A percentile compares a stretch with the other conserved stretches of the same genome.
Conservation (phyloP, 2,797 vertebrate species). For the Rhincodon typus region DNA sequence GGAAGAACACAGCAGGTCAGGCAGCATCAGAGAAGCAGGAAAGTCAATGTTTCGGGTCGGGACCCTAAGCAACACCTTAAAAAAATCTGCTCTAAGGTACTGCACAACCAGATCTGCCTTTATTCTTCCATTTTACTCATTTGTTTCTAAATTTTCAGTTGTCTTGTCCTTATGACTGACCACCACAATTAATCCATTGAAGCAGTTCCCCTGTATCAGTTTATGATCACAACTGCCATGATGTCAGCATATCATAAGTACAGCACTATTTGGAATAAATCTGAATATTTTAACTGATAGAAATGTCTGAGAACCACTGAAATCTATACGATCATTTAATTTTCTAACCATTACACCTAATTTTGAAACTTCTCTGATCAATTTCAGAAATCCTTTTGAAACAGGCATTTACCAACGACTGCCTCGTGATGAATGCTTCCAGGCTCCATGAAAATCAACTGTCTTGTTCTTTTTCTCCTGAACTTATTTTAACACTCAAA, state of each 20-base stretch:
- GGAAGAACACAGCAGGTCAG: too few relatives aligned
- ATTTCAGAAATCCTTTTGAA: neutral
- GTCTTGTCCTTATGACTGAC: neutral
- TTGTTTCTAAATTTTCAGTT: neutral
- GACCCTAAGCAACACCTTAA: neutral
- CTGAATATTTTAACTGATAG: neutral
- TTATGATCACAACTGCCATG: neutral
- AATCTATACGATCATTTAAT: neutral
- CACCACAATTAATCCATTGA: neutral
- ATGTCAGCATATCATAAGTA: too few relatives aligned
- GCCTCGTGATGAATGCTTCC: neutral
- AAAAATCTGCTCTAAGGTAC: neutral
- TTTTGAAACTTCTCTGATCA: neutral
- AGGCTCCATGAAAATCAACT: neutral
- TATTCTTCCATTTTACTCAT: neutral
- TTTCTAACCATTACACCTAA: too few relatives aligned
- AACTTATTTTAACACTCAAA: neutral
- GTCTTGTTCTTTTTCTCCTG: neutral
- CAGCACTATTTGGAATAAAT: too few relatives aligned
- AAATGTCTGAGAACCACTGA: neutral
- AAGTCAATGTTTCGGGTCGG: too few relatives aligned
- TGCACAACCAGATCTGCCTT: neutral
- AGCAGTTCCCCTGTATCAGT: neutral
- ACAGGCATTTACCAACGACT: neutral
- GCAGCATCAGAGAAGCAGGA: too few relatives aligned